Evolutionary conservation across 2,113 vertebrate genomes (phyloP).

Genomic region (Microtus ochrogaster): DNA sequence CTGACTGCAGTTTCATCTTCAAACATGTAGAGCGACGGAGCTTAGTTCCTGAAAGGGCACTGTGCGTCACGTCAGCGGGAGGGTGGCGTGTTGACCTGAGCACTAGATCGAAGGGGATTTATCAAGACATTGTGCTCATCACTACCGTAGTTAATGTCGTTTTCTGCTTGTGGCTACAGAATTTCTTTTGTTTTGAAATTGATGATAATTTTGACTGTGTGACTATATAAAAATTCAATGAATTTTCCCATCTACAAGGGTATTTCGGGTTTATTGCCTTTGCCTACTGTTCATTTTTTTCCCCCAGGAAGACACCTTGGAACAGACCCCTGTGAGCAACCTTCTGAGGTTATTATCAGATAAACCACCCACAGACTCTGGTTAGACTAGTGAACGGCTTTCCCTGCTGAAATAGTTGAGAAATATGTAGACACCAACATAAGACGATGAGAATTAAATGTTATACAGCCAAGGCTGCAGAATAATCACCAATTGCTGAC

Average conservation of each 20-base stretch:
- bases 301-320: too few species aligned
- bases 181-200: constrained; percentile 17
- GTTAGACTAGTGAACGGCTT: not conserved
- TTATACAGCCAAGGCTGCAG: not conserved
- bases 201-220: not conserved
- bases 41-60: not conserved
- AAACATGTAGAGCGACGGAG: not conserved
- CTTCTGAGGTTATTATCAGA: not conserved
- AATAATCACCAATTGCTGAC: not conserved
- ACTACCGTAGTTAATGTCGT: not conserved
- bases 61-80: too few species aligned
- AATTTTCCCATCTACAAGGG: not conserved
- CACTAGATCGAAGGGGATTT: not conserved
- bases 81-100: not conserved
- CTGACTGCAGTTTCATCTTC: not conserved
- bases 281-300: too few species aligned
- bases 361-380: not conserved
- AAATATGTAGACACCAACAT: not conserved
- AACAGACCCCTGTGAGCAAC: not conserved
- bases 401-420: too few species aligned
- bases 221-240: not conserved
- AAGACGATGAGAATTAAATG: not conserved
- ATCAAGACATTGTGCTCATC: not conserved
- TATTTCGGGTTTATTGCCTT: not conserved
- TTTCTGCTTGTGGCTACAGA: not conserved